Base-by-base conservation (phyloP, 1,140 invertebrate genomes). In the Drosophila bocqueti region DNA sequence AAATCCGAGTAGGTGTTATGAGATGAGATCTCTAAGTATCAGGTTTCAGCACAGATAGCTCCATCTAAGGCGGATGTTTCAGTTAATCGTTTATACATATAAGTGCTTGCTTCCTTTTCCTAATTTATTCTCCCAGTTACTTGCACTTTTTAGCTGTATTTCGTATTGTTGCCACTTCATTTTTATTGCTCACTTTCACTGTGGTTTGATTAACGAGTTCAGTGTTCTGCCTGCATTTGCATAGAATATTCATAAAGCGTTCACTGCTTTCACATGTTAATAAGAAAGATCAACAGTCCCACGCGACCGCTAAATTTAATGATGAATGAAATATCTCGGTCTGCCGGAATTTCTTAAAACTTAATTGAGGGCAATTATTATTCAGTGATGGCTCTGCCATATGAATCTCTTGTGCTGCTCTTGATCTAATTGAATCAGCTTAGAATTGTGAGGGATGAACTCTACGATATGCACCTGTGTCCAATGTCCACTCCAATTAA, bases 321-420 rank as follows among this genome's bases (percentile, higher is more conserved):
- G 67, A 87, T 69, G 58, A 72, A 75, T 71, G 55, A 49, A 64
- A 68, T 42, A 57, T 26, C 26, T 58, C 62, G 18, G 46, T 13
- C 47, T n/a, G 26, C 40, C 52, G 38, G 24, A 31, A 73, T 52
- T 36, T 40, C 60, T 61, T 11, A 57, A 38, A 64, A 64, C 61
- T 67, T 80, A 89, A 86, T 86, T 86, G 84, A 77, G 76, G 54
- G 67, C 83, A 86, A 86, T 86, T 86, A 86, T 79, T 73, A 86
- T 76, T 73, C 54, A 55, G 54, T 62, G 63, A 62, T 61, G 34
- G 11, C 31, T 34, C 31, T 34, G 47, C 2, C 49, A 31, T 80
- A n/a, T 80, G 31, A 72, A 72, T 49, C 52, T 58, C 42, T 36
- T 60, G 38, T 42, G 43, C 64, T 81, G 67, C 18, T 69, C 73